A percentile compares a stretch with the other conserved stretches of the same genome.
These are phyloP conservation scores for Eristalis tenax DNA, from an alignment of 2,888 invertebrate species.

Conservation along the genomic window DNA sequence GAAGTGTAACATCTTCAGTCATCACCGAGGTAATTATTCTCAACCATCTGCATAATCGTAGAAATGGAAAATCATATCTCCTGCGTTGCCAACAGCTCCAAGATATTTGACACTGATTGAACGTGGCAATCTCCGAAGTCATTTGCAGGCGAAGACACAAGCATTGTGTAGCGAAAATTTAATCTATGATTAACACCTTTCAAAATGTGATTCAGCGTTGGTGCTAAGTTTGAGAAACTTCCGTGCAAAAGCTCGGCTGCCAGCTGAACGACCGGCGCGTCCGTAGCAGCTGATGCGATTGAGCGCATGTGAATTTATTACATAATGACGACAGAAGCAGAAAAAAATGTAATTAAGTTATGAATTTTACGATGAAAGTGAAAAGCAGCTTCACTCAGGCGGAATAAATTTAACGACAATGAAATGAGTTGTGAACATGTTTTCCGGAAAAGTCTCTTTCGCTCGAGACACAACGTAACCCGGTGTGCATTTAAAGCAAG, in stretches of 20 bases:
- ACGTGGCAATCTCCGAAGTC: not conserved
- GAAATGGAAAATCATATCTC: not conserved
- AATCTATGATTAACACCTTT: not conserved
- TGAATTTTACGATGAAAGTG: constrained; percentile 29
- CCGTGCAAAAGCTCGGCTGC: not conserved
- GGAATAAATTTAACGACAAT: constrained; percentile 33
- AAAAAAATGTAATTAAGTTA: constrained; percentile 25
- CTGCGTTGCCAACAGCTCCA: not conserved
- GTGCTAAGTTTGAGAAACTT: not conserved
- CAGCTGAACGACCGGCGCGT: not conserved
- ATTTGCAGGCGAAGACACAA: not conserved
- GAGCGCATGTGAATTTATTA: not conserved
- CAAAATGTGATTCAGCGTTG: not conserved
- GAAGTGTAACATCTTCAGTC: not conserved
- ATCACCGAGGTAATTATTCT: not conserved
- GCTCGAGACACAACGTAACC: not conserved
- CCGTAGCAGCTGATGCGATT: not conserved
- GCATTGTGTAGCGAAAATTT: not conserved
- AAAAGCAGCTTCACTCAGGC: constrained; percentile 20
- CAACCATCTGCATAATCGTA: not conserved
- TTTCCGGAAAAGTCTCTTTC: constrained; percentile 37
- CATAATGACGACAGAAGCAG: not conserved
- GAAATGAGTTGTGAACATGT: constrained; percentile 36
- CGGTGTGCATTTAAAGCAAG: not conserved
- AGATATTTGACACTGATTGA: not conserved